Percentiles rank a stretch among this genome's conserved stretches.
phyloP scores from a whole-genome alignment of 2,888 invertebrate species.

The Drosophila ezoana region DNA sequence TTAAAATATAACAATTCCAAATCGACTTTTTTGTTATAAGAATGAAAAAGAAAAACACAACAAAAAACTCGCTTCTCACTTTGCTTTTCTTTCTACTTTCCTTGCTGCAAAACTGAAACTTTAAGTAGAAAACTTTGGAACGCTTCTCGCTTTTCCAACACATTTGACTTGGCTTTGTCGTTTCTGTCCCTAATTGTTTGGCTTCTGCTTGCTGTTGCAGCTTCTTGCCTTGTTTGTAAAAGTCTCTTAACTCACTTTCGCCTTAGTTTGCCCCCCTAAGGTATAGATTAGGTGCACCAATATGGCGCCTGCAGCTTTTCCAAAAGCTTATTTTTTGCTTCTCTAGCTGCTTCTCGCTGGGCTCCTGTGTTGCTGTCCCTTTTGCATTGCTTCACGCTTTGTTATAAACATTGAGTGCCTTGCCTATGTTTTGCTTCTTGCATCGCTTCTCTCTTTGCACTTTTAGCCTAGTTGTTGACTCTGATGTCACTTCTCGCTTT shows the following conservation, averaged over 20 bases:
- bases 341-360: not conserved
- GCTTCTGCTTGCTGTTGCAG: not conserved
- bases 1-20: too few species aligned
- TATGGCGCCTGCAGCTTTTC: too few species aligned
- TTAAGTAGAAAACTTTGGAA: not conserved
- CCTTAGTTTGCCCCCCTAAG: too few species aligned
- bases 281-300: too few species aligned
- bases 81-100: too few species aligned
- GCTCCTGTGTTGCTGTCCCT: not conserved
- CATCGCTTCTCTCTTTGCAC: conserved; percentile 3
- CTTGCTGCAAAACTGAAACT: too few species aligned
- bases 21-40: too few species aligned
- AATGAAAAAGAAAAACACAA: too few species aligned
- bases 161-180: too few species aligned
- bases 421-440: not conserved
- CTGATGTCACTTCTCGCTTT: too few species aligned
- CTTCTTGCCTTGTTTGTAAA: not conserved
- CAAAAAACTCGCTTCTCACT: too few species aligned
- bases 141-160: not conserved
- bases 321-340: not conserved
- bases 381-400: conserved; percentile 5
- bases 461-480: too few species aligned
- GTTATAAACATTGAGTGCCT: not conserved
- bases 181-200: not conserved
- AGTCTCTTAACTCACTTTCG: not conserved